Evolutionary conservation across 2,888 invertebrate genomes (phyloP).

Genomic region (Heliconius erato): DNA sequence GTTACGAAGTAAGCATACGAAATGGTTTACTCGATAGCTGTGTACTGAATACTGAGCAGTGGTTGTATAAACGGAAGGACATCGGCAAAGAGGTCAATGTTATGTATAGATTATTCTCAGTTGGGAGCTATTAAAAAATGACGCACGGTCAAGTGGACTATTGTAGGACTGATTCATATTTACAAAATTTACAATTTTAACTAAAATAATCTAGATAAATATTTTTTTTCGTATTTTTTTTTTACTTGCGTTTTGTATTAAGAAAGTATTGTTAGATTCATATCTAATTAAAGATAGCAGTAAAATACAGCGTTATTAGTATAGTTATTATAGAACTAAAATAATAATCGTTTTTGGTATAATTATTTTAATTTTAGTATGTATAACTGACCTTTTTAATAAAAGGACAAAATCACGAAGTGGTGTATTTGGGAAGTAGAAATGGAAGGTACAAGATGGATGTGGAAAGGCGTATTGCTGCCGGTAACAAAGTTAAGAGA

Average conservation of each 20-base stretch:
- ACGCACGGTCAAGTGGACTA: conserved; percentile 32
- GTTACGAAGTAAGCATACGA: conserved; percentile 42
- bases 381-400: too few relatives aligned
- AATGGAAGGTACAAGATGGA: too few relatives aligned
- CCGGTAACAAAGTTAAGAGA: too few relatives aligned
- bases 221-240: too few relatives aligned
- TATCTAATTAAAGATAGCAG: neutral
- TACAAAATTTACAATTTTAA: neutral
- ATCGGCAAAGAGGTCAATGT: conserved; percentile 58
- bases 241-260: too few relatives aligned
- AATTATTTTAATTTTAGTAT: too few relatives aligned
- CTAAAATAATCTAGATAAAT: neutral
- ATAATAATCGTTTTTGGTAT: too few relatives aligned
- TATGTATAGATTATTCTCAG: conserved; percentile 49
- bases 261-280: too few relatives aligned
- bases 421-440: too few relatives aligned
- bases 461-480: too few relatives aligned
- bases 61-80: conserved; percentile 62
- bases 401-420: too few relatives aligned
- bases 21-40: conserved; percentile 55
- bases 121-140: conserved; percentile 35
- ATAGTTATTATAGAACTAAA: too few relatives aligned
- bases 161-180: conserved; percentile 3
- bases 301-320: neutral
- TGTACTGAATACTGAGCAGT: conserved; percentile 56